A percentile compares a stretch with the other conserved stretches of the same genome.
Evolutionary conservation across 2,113 vertebrate genomes (phyloP).

Genomic region (Oreochromis aureus): DNA sequence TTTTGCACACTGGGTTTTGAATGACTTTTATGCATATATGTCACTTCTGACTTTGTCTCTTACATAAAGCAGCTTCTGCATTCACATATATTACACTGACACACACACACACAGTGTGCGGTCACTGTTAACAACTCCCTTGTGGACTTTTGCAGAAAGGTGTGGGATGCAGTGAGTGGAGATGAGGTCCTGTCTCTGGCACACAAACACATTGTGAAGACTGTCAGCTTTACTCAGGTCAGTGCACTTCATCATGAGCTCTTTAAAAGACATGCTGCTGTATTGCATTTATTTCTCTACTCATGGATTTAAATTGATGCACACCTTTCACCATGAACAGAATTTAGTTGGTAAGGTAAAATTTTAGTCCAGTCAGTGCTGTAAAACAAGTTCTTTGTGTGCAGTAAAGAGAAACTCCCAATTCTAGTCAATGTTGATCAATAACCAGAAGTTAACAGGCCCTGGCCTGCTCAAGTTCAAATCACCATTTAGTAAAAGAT

Average conservation of each 20-base stretch:
- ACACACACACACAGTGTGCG: not conserved
- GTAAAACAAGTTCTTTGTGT: not conserved
- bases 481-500: not conserved
- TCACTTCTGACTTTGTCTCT: not conserved
- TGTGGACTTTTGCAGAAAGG: constrained; percentile 80
- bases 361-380: not conserved
- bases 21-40: not conserved
- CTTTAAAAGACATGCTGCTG: not conserved
- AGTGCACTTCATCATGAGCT: not conserved
- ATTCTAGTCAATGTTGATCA: not conserved
- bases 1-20: not conserved
- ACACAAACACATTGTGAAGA: constrained; percentile 98
- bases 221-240: constrained; percentile 94
- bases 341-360: not conserved
- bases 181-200: constrained; percentile 93
- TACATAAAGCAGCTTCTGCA: not conserved
- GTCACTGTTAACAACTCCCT: not conserved
- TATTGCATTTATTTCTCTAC: not conserved
- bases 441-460: not conserved
- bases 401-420: no score
- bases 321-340: not conserved
- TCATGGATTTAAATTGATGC: not conserved
- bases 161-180: constrained; percentile 96
- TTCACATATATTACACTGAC: not conserved
- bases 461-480: not conserved